phyloP scores from a whole-genome alignment of 2,888 invertebrate species.

The Saturnia japonica region DNA sequence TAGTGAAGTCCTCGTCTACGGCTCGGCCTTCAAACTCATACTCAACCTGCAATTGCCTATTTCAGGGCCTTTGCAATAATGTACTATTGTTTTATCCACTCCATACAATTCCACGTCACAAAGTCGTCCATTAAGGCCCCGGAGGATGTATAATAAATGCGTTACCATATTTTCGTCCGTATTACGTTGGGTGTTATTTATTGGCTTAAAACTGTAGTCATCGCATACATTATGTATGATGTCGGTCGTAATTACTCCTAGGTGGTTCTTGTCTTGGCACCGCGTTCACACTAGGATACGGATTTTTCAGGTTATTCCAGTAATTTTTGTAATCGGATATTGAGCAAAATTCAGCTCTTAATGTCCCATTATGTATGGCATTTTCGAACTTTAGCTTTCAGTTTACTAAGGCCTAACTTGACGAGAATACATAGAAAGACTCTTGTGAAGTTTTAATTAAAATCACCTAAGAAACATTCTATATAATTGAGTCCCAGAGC shows the following conservation, averaged over 20 bases:
- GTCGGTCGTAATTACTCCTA: slow-evolving; percentile 62
- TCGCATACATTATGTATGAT: slow-evolving; percentile 76
- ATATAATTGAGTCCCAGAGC: too few species aligned
- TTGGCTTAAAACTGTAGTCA: slow-evolving; percentile 80
- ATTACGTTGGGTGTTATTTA: slow-evolving; percentile 71
- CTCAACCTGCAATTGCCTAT: too few species aligned
- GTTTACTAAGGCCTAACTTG: too few species aligned
- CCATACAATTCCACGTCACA: slow-evolving; percentile 40
- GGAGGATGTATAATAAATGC: slow-evolving; percentile 67
- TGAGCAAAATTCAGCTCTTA: not conserved
- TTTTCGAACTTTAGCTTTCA: not conserved
- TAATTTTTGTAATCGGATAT: not conserved
- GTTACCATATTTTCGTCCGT: slow-evolving; percentile 74
- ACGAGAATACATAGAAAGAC: too few species aligned
- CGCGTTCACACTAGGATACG: slow-evolving; percentile 37
- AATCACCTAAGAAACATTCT: too few species aligned
- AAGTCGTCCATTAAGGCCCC: slow-evolving; percentile 44
- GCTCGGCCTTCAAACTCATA: too few species aligned
- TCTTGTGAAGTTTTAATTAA: too few species aligned
- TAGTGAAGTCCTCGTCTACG: too few species aligned
- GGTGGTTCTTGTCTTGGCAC: slow-evolving; percentile 38
- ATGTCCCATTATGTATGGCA: not conserved
- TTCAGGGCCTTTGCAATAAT: too few species aligned
- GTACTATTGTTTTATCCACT: slow-evolving; percentile 41
- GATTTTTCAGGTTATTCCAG: slow-evolving; percentile 13